A percentile compares a stretch with the other conserved stretches of the same genome.
These are phyloP conservation scores for Pharmacophagus antenor DNA, from an alignment of 2,888 invertebrate species.

Conservation along the genomic window DNA sequence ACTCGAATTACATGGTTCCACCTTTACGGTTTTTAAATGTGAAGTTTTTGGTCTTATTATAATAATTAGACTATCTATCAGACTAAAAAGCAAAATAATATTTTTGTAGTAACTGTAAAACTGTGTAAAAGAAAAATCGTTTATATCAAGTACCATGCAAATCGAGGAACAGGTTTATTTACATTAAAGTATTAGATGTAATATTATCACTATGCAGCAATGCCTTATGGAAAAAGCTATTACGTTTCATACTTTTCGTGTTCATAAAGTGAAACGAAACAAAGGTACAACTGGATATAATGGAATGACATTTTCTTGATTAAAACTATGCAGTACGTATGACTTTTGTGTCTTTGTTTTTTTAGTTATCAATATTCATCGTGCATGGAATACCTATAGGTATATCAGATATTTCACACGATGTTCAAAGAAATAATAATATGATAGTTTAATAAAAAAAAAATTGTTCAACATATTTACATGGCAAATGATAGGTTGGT, in stretches of 20 bases:
- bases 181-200: neutral
- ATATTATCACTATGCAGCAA: neutral
- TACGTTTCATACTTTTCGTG: neutral
- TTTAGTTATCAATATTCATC: neutral
- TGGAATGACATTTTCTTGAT: constrained; percentile 13
- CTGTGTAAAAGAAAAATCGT: too few relatives aligned
- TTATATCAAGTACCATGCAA: too few relatives aligned
- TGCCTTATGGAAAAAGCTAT: neutral
- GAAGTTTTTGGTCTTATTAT: too few relatives aligned
- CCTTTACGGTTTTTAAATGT: too few relatives aligned
- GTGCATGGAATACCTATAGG: too few relatives aligned
- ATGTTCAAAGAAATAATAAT: neutral
- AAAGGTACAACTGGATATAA: neutral
- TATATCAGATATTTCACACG: neutral
- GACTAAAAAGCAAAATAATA: too few relatives aligned
- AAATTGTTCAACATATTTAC: neutral
- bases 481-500: too few relatives aligned
- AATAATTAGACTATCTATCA: too few relatives aligned
- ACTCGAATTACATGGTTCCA: too few relatives aligned
- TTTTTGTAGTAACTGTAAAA: too few relatives aligned
- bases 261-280: neutral
- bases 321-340: constrained; percentile 9
- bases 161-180: too few relatives aligned
- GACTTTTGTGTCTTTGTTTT: neutral
- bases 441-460: neutral